Evolutionary conservation across 30 jellyfish, hydroid and myxozoan species (phyloP).

Genomic region (Hydractinia symbiolongicarpus): DNA sequence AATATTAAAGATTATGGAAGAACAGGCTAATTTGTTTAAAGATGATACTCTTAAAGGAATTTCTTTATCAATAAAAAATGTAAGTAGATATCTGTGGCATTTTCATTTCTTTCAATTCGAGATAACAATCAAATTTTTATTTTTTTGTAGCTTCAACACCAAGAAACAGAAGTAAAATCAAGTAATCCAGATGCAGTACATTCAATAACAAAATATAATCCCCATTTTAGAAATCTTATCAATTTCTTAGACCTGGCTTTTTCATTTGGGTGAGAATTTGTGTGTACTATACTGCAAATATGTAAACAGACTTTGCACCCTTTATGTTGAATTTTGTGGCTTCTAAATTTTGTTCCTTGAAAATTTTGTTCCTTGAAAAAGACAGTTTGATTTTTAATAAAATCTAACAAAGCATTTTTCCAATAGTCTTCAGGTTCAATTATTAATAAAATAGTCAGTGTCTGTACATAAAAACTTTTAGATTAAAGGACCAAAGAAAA

Average conservation of each 20-base stretch:
- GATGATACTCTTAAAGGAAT: conserved; percentile 88
- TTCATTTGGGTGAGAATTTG: conserved; percentile 66
- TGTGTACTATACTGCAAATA: background rate
- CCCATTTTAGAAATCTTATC: conserved; percentile 61
- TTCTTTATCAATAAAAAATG: conserved; percentile 66
- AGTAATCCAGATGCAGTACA: conserved; percentile 44
- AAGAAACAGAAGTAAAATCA: conserved; percentile 67
- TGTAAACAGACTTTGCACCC: background rate
- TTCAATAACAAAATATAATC: conserved; percentile 65
- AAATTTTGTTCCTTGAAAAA: background rate
- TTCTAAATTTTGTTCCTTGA: background rate
- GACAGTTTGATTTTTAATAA: background rate
- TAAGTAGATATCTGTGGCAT: background rate
- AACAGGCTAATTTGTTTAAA: conserved; percentile 62
- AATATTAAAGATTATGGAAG: conserved; percentile 4
- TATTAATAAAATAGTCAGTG: background rate
- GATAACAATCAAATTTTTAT: background rate
- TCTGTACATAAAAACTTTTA: conserved; percentile 1
- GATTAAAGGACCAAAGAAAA: conserved; percentile 54
- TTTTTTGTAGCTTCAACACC: conserved; percentile 64
- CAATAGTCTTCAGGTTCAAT: background rate
- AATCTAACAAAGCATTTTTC: background rate
- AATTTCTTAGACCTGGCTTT: conserved; percentile 59
- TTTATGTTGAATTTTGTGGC: too few relatives aligned
- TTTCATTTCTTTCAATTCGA: background rate